phyloP scores from a whole-genome alignment of 2,797 vertebrate genomes.

The Cossypha heuglini region DNA sequence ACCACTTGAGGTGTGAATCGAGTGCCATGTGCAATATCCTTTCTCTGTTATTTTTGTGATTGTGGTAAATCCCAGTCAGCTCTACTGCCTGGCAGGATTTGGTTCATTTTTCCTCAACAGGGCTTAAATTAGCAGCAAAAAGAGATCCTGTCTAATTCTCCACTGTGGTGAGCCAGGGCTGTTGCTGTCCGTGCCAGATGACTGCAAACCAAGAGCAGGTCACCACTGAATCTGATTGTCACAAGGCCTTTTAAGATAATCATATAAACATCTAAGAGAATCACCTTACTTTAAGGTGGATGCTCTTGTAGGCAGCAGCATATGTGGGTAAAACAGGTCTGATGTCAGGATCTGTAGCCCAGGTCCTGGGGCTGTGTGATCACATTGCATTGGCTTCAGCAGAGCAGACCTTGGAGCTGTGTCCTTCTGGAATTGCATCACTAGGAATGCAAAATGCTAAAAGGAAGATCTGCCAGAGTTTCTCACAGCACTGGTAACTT shows the following conservation, averaged over 20 bases:
- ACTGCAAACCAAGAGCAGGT: not conserved
- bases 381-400: not conserved
- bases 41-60: not conserved
- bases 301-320: not conserved
- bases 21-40: not conserved
- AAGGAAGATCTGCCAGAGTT: not conserved
- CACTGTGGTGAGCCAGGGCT: not conserved
- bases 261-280: not conserved
- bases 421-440: not conserved
- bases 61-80: not conserved
- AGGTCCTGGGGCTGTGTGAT: not conserved
- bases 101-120: not conserved
- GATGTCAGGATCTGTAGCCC: not conserved
- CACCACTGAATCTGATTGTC: not conserved
- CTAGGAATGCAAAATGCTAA: not conserved
- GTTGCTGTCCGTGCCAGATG: accelerated
- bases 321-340: not conserved
- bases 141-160: not conserved
- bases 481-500: too few species aligned
- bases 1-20: accelerated
- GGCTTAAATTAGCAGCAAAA: not conserved
- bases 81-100: not conserved
- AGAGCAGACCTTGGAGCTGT: not conserved
- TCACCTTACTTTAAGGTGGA: not conserved
- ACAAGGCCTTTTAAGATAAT: not conserved